These are phyloP conservation scores for Chrysina gloriosa DNA, from an alignment of 2,888 invertebrate genomes.

Conservation along the genomic window DNA sequence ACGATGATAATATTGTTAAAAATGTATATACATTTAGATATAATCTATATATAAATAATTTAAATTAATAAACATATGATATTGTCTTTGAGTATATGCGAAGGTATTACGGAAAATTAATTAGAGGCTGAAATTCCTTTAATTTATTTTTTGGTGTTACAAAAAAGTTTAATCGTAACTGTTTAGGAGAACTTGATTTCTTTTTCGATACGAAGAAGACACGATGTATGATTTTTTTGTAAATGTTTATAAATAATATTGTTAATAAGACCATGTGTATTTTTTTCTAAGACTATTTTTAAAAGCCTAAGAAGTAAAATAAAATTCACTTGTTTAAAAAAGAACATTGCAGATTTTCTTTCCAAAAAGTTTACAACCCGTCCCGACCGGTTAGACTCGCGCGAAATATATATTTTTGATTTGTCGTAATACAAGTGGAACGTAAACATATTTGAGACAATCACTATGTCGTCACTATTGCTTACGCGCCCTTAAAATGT, in stretches of 20 bases:
- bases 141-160: constrained; percentile 36
- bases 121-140: constrained; percentile 40
- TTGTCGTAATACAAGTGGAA: not conserved
- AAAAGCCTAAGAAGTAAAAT: constrained; percentile 35
- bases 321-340: constrained; percentile 40
- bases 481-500: too few relatives aligned
- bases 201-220: constrained; percentile 19
- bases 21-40: constrained; percentile 29
- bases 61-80: constrained; percentile 2
- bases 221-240: constrained; percentile 42
- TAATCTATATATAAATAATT: constrained; percentile 26
- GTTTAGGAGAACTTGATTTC: constrained; percentile 1
- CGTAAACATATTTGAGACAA: not conserved
- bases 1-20: constrained; percentile 15
- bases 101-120: constrained; percentile 4
- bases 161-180: constrained; percentile 9
- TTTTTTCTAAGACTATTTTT: constrained; percentile 43
- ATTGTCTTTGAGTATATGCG: not conserved
- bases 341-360: constrained; percentile 16
- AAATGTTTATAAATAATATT: constrained; percentile 45
- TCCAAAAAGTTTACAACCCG: not conserved
- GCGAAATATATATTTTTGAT: not conserved
- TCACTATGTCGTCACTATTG: too few relatives aligned
- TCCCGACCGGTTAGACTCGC: constrained; percentile 1
- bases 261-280: constrained; percentile 45